These are phyloP conservation scores for Neoarius graeffei DNA, from an alignment of 2,113 vertebrate genomes.

Conservation along the genomic window DNA sequence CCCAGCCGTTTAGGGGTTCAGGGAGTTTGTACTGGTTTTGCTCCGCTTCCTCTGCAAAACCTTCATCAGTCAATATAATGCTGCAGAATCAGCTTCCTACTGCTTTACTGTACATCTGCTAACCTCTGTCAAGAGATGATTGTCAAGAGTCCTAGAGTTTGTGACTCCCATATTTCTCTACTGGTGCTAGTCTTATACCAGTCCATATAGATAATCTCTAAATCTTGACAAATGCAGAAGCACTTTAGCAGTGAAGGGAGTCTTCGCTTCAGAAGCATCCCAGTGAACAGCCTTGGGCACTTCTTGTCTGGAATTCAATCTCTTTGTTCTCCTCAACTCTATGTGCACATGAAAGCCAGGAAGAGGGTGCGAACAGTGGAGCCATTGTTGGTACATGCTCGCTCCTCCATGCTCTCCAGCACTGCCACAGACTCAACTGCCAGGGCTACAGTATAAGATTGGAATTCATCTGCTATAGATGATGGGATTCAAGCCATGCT, in stretches of 20 bases:
- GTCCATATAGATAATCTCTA: not conserved
- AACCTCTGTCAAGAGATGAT: conserved; percentile 23
- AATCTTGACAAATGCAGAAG: conserved; percentile 7
- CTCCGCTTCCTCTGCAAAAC: conserved; percentile 32
- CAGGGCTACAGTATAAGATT: conserved; percentile 17
- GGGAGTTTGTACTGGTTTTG: conserved; percentile 47
- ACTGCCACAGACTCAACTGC: conserved; percentile 16
- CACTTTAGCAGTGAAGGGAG: not conserved
- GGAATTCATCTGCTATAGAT: conserved; percentile 40
- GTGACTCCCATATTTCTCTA: not conserved
- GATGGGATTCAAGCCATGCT: conserved; percentile 31
- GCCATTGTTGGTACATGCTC: conserved; percentile 41
- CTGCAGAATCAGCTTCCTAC: conserved; percentile 43
- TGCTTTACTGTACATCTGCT: conserved; percentile 15
- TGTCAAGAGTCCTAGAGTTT: not conserved
- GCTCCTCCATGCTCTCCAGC: not conserved
- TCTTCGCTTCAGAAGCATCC: conserved; percentile 18
- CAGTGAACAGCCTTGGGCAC: conserved; percentile 18
- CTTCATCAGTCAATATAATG: conserved; percentile 39
- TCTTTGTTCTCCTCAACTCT: conserved; percentile 29
- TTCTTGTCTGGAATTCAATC: conserved; percentile 41
- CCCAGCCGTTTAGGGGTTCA: conserved; percentile 21
- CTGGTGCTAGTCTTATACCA: not conserved
- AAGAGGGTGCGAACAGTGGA: conserved; percentile 32
- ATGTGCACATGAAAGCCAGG: conserved; percentile 36